Percentiles rank a stretch among this genome's conserved stretches.
These are phyloP conservation scores for Melopsittacus undulatus DNA, from an alignment of 2,797 vertebrate genomes.

Conservation along the genomic window DNA sequence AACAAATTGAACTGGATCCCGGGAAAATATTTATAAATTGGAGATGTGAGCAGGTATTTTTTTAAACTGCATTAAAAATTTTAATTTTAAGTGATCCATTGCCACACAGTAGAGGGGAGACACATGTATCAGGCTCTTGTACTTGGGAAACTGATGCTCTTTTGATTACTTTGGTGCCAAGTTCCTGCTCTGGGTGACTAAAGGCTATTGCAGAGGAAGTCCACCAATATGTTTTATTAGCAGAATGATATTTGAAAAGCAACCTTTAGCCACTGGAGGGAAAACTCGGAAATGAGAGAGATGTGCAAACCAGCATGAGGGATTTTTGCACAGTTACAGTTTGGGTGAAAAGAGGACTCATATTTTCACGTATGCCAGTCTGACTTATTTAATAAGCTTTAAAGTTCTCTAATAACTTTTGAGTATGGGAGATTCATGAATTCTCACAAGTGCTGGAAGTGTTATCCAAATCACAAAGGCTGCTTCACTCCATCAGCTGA, in stretches of 20 bases:
- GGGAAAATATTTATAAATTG: not conserved
- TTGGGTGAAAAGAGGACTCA: not conserved
- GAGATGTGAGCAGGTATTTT: not conserved
- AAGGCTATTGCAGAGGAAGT: not conserved
- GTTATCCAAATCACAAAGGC: not conserved
- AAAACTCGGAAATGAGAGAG: not conserved
- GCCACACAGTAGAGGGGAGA: accelerated
- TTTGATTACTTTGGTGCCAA: not conserved
- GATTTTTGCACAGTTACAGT: not conserved
- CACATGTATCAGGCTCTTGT: not conserved
- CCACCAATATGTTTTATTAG: not conserved
- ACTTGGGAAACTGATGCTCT: not conserved
- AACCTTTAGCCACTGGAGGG: not conserved
- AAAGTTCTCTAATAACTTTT: not conserved
- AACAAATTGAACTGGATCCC: not conserved
- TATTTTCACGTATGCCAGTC: not conserved
- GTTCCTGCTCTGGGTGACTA: not conserved
- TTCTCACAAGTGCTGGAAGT: not conserved
- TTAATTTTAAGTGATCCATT: not conserved
- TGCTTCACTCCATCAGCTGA: not conserved
- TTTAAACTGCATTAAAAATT: not conserved
- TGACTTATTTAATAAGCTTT: not conserved
- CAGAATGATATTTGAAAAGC: not conserved
- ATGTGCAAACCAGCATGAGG: not conserved
- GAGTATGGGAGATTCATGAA: not conserved